Evolutionary conservation across 2,797 vertebrate genomes (phyloP), one percentile per base, ranked within the genome.

Genomic region (Enteromius unitaeniatus): DNA sequence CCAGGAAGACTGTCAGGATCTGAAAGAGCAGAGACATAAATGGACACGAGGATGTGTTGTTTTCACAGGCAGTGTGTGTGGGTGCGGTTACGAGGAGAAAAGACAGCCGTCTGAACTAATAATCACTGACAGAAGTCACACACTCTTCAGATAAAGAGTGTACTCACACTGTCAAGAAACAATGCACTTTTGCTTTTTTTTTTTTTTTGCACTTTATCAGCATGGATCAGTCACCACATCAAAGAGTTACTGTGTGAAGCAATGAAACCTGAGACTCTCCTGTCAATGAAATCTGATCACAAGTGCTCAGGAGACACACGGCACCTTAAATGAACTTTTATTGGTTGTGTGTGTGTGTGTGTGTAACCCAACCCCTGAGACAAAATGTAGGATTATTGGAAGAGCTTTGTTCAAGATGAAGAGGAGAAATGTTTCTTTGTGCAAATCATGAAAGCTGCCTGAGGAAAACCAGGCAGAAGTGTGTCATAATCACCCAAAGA

Each of bases 241-340:
- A 51, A 6, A 31, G 45, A 15, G 49, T 74, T 74, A 15, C 49
- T 14, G 8, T 9, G 28, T 21, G 55, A 42, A 62, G 34, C 14
- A 78, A 62, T 78, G 55, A 60, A 78, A 78, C 55, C 37, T 62
- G 75, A 78, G 37, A 78, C 53, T 60, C 75, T 19, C 13, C 31
- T 0, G 9, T 42, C 37, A 45, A 45, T 64, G 14, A 78, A 64
- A 78, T 17, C 26, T 64, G 58, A 47, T 28, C 55, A 47, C 15
- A 49, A 28, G 69, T 2, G 3, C 3, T 28, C 69, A 70, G 40
- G 68, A 47, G 13, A 37, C 49, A 55, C 26, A 53, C 28, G 0
- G 28, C 28, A n/a, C 5, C 28, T 34, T 55, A 75, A 23, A 55
- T 8, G 1, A 23, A n/a, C 73, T 9, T 76, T 37, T 15, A n/a